A percentile compares a stretch with the other conserved stretches of the same genome.
These are phyloP conservation scores for Phataginus tetradactyla DNA, from an alignment of 2,797 vertebrate genomes.

Conservation along the genomic window DNA sequence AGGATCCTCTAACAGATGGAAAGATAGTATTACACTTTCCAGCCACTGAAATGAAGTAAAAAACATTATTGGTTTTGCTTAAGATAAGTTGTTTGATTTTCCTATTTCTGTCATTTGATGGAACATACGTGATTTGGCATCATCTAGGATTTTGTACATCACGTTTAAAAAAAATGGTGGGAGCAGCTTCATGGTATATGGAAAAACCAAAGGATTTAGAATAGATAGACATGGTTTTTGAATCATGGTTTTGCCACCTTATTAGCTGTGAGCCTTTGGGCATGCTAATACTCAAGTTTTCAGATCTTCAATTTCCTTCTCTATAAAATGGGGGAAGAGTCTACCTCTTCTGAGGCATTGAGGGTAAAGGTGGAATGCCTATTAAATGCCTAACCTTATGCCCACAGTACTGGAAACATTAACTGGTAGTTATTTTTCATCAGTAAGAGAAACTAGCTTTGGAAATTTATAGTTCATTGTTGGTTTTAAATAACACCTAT, in stretches of 20 bases:
- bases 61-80: background rate
- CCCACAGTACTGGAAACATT: background rate
- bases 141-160: background rate
- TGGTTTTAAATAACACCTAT: constrained; percentile 12
- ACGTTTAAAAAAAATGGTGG: background rate
- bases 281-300: background rate
- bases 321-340: background rate
- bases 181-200: background rate
- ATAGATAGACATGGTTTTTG: background rate
- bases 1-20: background rate
- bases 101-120: background rate
- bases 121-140: background rate
- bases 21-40: background rate
- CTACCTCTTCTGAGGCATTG: background rate
- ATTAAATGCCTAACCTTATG: background rate
- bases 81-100: background rate
- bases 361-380: background rate
- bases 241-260: background rate
- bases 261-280: background rate
- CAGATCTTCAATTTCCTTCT: background rate
- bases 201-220: background rate
- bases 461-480: background rate
- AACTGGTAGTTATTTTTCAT: background rate
- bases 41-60: background rate
- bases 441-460: background rate